Base-by-base conservation (phyloP, 37 sponge, comb jelly and placozoan species). In the Geodia barretti region DNA sequence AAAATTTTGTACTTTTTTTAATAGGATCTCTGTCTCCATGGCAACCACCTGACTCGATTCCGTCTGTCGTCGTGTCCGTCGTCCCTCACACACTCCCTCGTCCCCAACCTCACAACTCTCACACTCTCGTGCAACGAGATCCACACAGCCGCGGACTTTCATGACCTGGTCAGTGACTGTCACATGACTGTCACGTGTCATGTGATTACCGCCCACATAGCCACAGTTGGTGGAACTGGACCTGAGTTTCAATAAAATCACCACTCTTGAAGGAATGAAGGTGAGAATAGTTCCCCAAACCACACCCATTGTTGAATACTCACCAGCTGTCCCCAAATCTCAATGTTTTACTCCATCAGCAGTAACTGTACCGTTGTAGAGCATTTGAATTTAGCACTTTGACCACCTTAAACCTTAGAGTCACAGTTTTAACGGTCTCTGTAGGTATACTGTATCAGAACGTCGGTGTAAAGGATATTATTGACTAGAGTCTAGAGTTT, bases 261-360 rank as follows among this genome's bases (percentile, higher is more conserved):
- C 80, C 70, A 54, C 87, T 40, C 80, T 97, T 59, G 89, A 91
- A 29, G 97, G 97, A 54, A 63, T 96, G 58, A 86, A 86, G 79
- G 94, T 93, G 26, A 31, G 59, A n/a, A n/a, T n/a, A n/a, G n/a
- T n/a, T n/a, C n/a, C n/a, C n/a, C n/a, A n/a, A n/a, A n/a, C n/a
- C n/a, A n/a, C n/a, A n/a, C n/a, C n/a, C n/a, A n/a, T n/a, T n/a
- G n/a, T n/a, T n/a, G n/a, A n/a, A n/a, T n/a, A n/a, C n/a, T n/a
- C n/a, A n/a, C n/a, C n/a, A n/a, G n/a, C n/a, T n/a, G n/a, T n/a
- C n/a, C n/a, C n/a, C n/a, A n/a, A n/a, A n/a, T n/a, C n/a, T n/a
- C n/a, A n/a, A n/a, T n/a, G n/a, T n/a, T n/a, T n/a, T n/a, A n/a
- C n/a, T n/a, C n/a, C n/a, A n/a, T n/a, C n/a, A n/a, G n/a, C n/a